Percentiles rank a stretch among this genome's conserved stretches.
phyloP scores from a whole-genome alignment of 2,113 vertebrate species.

The Columba janthina region DNA sequence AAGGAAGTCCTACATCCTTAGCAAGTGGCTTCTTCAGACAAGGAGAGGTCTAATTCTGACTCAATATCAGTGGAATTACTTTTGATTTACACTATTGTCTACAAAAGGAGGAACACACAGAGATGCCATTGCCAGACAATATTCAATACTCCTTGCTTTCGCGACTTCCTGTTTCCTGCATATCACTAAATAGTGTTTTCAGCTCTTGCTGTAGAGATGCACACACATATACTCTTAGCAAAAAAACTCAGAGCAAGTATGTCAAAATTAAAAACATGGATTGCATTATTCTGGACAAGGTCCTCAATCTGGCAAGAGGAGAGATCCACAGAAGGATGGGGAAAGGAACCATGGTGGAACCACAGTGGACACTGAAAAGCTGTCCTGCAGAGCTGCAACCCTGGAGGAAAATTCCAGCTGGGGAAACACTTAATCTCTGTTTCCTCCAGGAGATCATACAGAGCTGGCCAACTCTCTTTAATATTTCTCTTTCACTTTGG shows the following conservation, averaged over 20 bases:
- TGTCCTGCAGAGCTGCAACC: not conserved
- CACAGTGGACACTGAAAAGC: not conserved
- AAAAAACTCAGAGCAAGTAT: not conserved
- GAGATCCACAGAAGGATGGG: not conserved
- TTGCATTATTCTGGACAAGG: not conserved
- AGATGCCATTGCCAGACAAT: not conserved
- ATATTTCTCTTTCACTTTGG: not conserved
- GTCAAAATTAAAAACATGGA: not conserved
- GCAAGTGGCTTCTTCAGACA: not conserved
- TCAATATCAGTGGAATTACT: not conserved
- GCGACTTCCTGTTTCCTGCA: not conserved
- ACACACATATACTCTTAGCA: not conserved
- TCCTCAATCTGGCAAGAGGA: not conserved
- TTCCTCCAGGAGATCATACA: not conserved
- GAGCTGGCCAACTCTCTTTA: not conserved
- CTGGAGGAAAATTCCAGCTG: conserved; percentile 15
- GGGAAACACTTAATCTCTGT: not conserved
- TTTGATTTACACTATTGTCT: not conserved
- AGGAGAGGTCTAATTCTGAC: not conserved
- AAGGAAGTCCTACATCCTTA: not conserved
- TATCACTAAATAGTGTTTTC: not conserved
- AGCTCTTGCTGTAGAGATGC: not conserved
- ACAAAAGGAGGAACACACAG: not conserved
- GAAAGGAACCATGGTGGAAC: not conserved
- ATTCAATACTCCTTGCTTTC: not conserved